A percentile compares a stretch with the other conserved stretches of the same genome.
Evolutionary conservation across 2,888 invertebrate genomes (phyloP).

Genomic region (Tetramorium bicarinatum): DNA sequence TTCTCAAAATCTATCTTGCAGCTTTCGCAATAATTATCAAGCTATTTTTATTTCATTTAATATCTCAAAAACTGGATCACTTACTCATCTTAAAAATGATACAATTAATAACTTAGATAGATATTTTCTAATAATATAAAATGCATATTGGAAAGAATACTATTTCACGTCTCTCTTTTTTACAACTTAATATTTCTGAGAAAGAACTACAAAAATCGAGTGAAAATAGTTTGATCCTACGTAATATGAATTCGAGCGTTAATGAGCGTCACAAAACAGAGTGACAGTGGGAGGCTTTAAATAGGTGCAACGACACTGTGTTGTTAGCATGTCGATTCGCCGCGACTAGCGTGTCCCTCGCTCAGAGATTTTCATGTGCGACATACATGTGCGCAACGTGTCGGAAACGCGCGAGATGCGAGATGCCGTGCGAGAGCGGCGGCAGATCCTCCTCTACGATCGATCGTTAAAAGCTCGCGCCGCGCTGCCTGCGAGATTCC

Average conservation of each 20-base stretch:
- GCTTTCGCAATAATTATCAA: background rate
- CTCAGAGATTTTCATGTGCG: conserved; percentile 16
- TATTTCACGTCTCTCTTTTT: background rate
- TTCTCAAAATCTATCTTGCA: no score
- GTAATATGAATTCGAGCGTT: conserved; percentile 1
- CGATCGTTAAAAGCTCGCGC: conserved; percentile 69
- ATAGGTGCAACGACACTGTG: conserved; percentile 22
- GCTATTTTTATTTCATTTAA: background rate
- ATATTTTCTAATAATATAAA: background rate
- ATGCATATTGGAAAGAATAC: background rate
- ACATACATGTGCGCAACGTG: conserved; percentile 7
- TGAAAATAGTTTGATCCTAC: background rate
- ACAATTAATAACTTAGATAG: background rate
- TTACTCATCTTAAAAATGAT: background rate
- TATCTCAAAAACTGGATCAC: background rate
- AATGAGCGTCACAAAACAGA: conserved; percentile 12
- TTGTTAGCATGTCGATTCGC: conserved; percentile 19
- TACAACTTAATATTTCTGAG: background rate
- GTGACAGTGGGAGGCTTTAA: background rate
- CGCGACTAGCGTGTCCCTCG: conserved; percentile 1
- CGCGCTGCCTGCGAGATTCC: conserved; percentile 70
- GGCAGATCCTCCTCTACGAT: conserved; percentile 58
- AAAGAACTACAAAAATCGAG: background rate
- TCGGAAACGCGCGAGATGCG: conserved; percentile 25
- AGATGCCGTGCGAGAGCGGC: background rate